Evolutionary conservation across 2,113 vertebrate species (phyloP).

Genomic region (Entosphenus tridentatus): DNA sequence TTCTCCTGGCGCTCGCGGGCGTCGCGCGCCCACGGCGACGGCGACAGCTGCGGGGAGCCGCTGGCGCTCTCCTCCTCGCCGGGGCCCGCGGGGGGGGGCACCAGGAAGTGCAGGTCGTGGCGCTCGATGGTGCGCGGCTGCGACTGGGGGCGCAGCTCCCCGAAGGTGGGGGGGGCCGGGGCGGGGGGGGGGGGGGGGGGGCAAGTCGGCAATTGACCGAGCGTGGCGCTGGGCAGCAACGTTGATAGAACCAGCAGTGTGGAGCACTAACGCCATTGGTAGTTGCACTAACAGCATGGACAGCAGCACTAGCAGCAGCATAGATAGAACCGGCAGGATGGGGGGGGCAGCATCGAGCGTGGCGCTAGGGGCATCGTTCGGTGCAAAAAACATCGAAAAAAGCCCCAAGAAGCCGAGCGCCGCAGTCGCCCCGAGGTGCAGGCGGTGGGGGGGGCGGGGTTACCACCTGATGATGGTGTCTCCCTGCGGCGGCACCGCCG

Average conservation of each 20-base stretch:
- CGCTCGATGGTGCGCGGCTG: conserved; percentile 88
- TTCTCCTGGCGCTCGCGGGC: conserved; percentile 91
- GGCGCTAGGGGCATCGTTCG: conserved; percentile 26
- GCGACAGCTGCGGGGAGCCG: conserved; percentile 67
- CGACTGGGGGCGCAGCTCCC: conserved; percentile 79
- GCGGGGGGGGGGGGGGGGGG: conserved; percentile 21
- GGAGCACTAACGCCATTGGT: too few species aligned
- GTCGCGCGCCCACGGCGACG: conserved; percentile 88
- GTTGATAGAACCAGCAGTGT: too few species aligned
- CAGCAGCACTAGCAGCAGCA: conserved; percentile 12
- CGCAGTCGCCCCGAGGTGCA: too few species aligned
- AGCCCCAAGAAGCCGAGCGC: too few species aligned
- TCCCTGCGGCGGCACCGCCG: too few species aligned
- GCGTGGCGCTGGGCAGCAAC: too few species aligned
- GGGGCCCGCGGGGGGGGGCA: conserved; percentile 19
- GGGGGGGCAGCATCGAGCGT: conserved; percentile 21
- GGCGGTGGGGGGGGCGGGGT: too few species aligned
- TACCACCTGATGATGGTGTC: too few species aligned
- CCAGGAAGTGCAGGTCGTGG: conserved; percentile 68
- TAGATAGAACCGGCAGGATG: conserved; percentile 13
- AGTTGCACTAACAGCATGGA: conserved; percentile 1
- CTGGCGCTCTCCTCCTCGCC: conserved; percentile 69
- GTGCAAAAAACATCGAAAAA: too few species aligned
- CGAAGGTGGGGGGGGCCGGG: conserved; percentile 25
- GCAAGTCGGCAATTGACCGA: conserved; percentile 9